Evolutionary conservation across 2,888 invertebrate genomes (phyloP).

Genomic region (Eupeodes latifasciatus): DNA sequence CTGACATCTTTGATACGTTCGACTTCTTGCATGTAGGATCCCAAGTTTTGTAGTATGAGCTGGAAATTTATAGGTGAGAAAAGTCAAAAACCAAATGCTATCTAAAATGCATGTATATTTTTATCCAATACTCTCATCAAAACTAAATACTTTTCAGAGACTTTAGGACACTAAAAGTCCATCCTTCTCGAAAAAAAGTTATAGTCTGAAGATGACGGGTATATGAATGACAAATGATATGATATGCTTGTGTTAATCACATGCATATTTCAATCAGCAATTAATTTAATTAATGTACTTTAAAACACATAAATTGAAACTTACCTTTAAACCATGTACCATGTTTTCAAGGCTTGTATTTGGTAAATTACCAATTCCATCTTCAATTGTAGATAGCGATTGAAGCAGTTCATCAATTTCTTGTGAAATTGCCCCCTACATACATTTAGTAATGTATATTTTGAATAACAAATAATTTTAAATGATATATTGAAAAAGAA

Average conservation of each 20-base stretch:
- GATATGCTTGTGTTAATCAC: conserved; percentile 72
- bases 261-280: conserved; percentile 56
- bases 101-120: not conserved
- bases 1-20: conserved; percentile 87
- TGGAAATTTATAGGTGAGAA: conserved; percentile 82
- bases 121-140: conserved; percentile 28
- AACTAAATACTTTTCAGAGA: conserved; percentile 48
- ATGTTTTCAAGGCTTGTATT: conserved; percentile 89
- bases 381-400: conserved; percentile 88
- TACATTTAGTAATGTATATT: conserved; percentile 35
- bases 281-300: conserved; percentile 11
- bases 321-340: conserved; percentile 90
- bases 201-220: conserved; percentile 38
- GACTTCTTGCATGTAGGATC: conserved; percentile 88
- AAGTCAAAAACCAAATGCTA: not conserved
- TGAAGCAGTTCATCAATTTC: conserved; percentile 89
- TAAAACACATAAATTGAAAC: conserved; percentile 78
- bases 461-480: conserved; percentile 42
- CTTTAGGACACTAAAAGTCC: conserved; percentile 48
- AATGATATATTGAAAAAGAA: conserved; percentile 55
- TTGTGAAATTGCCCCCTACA: conserved; percentile 87
- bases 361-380: conserved; percentile 88
- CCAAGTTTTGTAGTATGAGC: conserved; percentile 89
- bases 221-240: conserved; percentile 46
- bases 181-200: conserved; percentile 37